A percentile compares a stretch with the other conserved stretches of the same genome.
Evolutionary conservation across 2,888 invertebrate species (phyloP).

Genomic region (Tortrix viridana): DNA sequence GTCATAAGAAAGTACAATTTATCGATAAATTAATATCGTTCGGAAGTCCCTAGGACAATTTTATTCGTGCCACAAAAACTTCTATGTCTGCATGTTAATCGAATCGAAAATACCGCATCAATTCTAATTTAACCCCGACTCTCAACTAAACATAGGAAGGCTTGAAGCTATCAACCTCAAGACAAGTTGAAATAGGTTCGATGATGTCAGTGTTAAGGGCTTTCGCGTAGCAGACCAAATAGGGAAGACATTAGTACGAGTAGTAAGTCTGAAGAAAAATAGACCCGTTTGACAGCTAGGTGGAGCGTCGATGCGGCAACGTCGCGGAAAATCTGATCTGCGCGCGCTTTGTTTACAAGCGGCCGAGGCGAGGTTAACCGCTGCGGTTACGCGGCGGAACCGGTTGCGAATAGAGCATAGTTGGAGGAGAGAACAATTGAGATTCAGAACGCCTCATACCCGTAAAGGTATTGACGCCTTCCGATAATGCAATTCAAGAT

Average conservation of each 20-base stretch:
- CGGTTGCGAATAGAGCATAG: slow-evolving; percentile 34
- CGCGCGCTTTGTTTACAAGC: slow-evolving; percentile 75
- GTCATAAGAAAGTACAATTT: too few relatives aligned
- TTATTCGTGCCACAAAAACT: too few relatives aligned
- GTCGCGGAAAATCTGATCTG: slow-evolving; percentile 63
- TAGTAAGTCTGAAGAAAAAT: slow-evolving; percentile 40
- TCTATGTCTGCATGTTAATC: too few relatives aligned
- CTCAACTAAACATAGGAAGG: too few relatives aligned
- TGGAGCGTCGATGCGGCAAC: slow-evolving; percentile 62
- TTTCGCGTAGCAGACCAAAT: slow-evolving; percentile 29
- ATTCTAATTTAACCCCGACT: too few relatives aligned
- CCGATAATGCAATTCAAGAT: slow-evolving; percentile 74
- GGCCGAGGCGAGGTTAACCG: slow-evolving; percentile 57
- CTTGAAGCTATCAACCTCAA: not conserved
- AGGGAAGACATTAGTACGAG: slow-evolving; percentile 26
- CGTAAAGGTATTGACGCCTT: slow-evolving; percentile 44
- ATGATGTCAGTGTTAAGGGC: slow-evolving; percentile 6
- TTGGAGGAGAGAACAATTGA: slow-evolving; percentile 13
- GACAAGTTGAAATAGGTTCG: not conserved
- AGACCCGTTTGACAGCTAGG: slow-evolving; percentile 54
- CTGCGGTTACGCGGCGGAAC: slow-evolving; percentile 51
- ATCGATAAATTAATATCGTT: too few relatives aligned
- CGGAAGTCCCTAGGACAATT: too few relatives aligned
- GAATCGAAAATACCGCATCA: too few relatives aligned
- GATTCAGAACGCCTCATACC: not conserved